Evolutionary conservation across 2,113 vertebrate genomes (phyloP).

Genomic region (Ramphastos sulfuratus): DNA sequence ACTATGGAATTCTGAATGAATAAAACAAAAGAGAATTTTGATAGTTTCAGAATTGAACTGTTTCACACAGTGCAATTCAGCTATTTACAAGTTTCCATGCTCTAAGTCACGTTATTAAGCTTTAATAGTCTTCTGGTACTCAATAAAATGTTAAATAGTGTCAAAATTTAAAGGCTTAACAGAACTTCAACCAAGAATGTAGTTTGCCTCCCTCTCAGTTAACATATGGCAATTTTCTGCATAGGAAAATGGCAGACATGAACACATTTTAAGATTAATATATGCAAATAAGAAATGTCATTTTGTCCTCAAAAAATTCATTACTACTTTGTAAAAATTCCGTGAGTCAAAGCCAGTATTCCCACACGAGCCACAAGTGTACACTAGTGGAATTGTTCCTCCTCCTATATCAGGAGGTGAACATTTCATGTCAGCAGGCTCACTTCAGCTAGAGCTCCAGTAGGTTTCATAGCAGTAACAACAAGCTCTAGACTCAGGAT

Average conservation of each 20-base stretch:
- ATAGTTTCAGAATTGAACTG: background rate
- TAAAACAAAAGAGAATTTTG: background rate
- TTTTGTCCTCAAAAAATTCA: background rate
- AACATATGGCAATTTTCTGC: background rate
- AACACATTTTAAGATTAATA: background rate
- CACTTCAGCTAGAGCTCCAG: background rate
- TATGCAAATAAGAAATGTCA: background rate
- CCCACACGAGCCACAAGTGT: background rate
- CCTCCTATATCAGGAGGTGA: background rate
- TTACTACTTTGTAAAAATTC: background rate
- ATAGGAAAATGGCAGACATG: background rate
- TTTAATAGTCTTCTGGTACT: background rate
- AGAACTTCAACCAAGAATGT: background rate
- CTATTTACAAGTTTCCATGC: constrained; percentile 6
- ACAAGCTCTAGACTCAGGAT: background rate
- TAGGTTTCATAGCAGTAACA: background rate
- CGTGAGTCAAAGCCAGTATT: background rate
- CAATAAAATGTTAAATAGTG: background rate
- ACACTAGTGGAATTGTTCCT: background rate
- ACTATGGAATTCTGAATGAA: background rate
- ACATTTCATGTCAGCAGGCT: background rate
- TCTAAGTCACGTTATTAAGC: background rate
- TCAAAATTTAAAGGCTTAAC: constrained; percentile 4
- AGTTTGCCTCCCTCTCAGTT: background rate
- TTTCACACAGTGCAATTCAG: background rate